phyloP scores from a whole-genome alignment of 2,888 invertebrate species.

The Drosophila quasianomalipes region DNA sequence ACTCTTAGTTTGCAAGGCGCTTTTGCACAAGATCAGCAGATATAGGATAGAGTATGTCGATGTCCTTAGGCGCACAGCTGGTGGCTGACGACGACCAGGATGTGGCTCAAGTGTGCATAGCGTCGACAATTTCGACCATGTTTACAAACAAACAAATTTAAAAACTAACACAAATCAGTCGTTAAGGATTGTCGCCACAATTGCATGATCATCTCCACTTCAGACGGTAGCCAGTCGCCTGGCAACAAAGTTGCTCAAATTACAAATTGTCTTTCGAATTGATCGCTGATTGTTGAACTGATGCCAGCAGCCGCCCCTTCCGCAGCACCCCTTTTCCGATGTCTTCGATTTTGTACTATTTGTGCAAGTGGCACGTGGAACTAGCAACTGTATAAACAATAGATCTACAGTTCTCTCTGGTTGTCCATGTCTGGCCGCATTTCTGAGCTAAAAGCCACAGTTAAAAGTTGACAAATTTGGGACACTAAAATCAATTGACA shows the following conservation, averaged over 20 bases:
- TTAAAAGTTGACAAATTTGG: conserved; percentile 69
- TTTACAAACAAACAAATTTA: conserved; percentile 72
- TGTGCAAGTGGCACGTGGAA: conserved; percentile 49
- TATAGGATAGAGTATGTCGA: conserved; percentile 1
- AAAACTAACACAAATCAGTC: conserved; percentile 15
- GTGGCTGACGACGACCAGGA: conserved; percentile 78
- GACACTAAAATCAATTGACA: conserved; percentile 79
- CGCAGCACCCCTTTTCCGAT: conserved; percentile 28
- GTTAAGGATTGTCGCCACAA: conserved; percentile 19
- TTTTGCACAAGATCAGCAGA: conserved; percentile 62
- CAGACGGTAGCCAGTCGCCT: conserved; percentile 22
- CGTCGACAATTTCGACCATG: conserved; percentile 67
- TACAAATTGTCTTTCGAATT: conserved; percentile 49
- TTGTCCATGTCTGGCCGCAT: conserved; percentile 43
- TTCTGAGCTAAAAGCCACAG: conserved; percentile 67
- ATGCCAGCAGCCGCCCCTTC: neutral
- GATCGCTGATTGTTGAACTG: conserved; percentile 10
- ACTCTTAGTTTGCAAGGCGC: conserved; percentile 29
- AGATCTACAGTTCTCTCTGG: conserved; percentile 1
- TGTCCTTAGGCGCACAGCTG: conserved; percentile 75
- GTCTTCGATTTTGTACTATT: conserved; percentile 10
- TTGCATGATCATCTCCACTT: conserved; percentile 57
- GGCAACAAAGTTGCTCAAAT: conserved; percentile 55
- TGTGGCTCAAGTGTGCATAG: conserved; percentile 66
- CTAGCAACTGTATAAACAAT: conserved; percentile 72